Percentiles rank a stretch among this genome's conserved stretches.
Conservation (phyloP, 2,888 invertebrate genomes). For the Dermolepida albohirtum region DNA sequence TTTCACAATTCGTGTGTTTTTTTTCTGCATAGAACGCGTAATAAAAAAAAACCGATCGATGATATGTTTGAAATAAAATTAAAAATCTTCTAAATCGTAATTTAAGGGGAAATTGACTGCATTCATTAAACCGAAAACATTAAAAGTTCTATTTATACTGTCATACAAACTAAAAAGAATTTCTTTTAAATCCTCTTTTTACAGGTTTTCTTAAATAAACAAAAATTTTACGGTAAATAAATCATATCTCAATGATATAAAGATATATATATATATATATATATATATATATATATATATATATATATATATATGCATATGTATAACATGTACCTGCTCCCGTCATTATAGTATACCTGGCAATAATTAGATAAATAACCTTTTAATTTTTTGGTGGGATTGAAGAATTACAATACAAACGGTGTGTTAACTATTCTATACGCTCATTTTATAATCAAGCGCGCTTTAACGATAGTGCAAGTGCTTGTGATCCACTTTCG, state of each 20-base stretch:
- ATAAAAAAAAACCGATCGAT: no score
- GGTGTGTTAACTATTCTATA: slow-evolving; percentile 1
- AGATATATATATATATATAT: not conserved
- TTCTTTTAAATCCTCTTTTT: not conserved
- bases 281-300: not conserved
- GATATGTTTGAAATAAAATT: no score
- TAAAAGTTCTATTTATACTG: no score
- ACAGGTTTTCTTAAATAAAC: slow-evolving; percentile 7
- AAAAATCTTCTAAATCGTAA: no score
- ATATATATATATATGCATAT: no score
- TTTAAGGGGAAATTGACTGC: no score
- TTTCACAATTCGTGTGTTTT: no score
- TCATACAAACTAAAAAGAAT: no score
- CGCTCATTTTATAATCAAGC: slow-evolving; percentile 23
- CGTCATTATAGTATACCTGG: no score
- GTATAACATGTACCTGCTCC: no score
- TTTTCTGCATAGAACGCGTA: no score
- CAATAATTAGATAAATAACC: not conserved
- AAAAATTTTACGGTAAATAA: slow-evolving; percentile 10
- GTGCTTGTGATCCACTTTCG: slow-evolving; percentile 23
- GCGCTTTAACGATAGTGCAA: slow-evolving; percentile 15
- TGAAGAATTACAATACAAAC: slow-evolving; percentile 14
- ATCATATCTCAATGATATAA: slow-evolving; percentile 8
- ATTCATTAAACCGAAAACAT: no score
- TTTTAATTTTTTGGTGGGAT: slow-evolving; percentile 29